These are phyloP conservation scores for Tokudaia tokunoshimensis DNA, from an alignment of 2,797 vertebrate species.

Conservation along the genomic window DNA sequence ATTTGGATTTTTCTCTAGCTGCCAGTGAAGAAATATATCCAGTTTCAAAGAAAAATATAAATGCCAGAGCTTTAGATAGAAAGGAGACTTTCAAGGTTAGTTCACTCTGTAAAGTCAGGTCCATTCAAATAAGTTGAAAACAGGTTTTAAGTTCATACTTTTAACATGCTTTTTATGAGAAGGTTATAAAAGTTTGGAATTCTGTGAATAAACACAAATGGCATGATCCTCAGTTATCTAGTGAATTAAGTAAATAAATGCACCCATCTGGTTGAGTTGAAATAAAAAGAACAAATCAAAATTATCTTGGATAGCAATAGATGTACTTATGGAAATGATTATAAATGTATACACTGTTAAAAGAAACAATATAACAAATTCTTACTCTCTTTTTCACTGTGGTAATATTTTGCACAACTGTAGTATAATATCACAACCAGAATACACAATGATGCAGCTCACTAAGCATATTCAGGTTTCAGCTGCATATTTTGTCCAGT, in stretches of 20 bases:
- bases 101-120: not conserved
- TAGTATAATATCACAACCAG: not conserved
- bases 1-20: conserved; percentile 38
- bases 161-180: not conserved
- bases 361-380: not conserved
- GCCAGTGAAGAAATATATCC: not conserved
- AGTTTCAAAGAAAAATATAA: conserved; percentile 11
- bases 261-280: not conserved
- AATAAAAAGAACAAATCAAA: conserved; percentile 15
- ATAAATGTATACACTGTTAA: not conserved
- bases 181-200: conserved; percentile 2
- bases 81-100: conserved; percentile 49
- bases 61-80: not conserved
- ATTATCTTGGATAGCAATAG: not conserved
- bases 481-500: not conserved
- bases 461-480: not conserved
- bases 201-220: not conserved
- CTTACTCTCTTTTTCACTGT: not conserved
- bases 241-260: conserved; percentile 42
- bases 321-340: conserved; percentile 5
- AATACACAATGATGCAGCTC: not conserved
- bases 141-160: not conserved
- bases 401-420: not conserved
- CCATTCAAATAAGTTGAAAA: conserved; percentile 38
- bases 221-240: not conserved